These are phyloP conservation scores for Exephanes ischioxanthus DNA, from an alignment of 2,888 invertebrate species.

Conservation along the genomic window DNA sequence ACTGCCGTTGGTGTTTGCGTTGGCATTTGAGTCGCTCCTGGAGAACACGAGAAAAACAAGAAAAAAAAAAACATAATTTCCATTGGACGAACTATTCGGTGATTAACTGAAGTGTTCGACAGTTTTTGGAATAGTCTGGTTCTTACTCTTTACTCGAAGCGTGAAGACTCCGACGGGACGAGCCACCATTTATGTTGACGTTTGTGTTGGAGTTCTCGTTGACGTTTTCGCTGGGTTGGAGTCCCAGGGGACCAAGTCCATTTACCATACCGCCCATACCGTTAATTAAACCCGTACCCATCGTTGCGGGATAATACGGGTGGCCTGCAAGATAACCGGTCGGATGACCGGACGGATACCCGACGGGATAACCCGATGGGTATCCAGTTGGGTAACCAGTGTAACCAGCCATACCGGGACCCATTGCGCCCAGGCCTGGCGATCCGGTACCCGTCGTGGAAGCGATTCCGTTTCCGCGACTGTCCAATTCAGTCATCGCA, in stretches of 20 bases:
- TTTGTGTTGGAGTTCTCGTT: constrained; percentile 68
- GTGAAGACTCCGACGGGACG: constrained; percentile 71
- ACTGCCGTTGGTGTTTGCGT: constrained; percentile 62
- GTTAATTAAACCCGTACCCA: neutral
- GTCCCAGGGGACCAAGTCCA: constrained; percentile 20
- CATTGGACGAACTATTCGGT: neutral
- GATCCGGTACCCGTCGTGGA: neutral
- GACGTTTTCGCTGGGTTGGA: constrained; percentile 52
- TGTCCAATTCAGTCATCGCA: neutral
- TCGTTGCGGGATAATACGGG: constrained; percentile 4
- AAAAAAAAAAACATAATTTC: constrained; percentile 6
- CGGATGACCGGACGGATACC: constrained; percentile 23
- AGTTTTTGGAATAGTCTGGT: neutral
- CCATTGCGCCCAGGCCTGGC: neutral
- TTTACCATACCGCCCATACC: constrained; percentile 20
- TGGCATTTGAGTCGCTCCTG: constrained; percentile 58
- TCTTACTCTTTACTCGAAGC: constrained; percentile 68
- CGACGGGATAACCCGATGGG: neutral
- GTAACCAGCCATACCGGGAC: neutral
- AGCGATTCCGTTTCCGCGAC: constrained; percentile 25
- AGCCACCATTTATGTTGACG: constrained; percentile 68
- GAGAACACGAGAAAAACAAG: neutral
- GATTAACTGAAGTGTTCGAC: neutral
- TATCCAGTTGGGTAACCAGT: neutral
- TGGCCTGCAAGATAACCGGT: constrained; percentile 26